These are phyloP conservation scores for Pyrgus malvae DNA, from an alignment of 2,888 invertebrate genomes.

Conservation along the genomic window DNA sequence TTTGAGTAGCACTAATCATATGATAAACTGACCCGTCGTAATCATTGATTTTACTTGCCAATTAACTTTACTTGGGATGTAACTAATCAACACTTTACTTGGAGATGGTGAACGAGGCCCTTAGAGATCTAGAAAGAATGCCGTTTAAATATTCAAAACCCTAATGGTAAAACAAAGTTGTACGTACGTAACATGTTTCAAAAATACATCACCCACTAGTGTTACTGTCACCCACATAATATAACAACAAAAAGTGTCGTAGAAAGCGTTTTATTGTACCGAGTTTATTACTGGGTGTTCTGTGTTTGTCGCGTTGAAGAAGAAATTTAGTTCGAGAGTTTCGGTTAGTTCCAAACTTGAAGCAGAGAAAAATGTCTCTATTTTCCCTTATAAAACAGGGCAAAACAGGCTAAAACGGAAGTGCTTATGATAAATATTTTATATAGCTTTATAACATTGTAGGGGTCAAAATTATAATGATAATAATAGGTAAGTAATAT, in stretches of 20 bases:
- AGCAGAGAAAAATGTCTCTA: slow-evolving; percentile 19
- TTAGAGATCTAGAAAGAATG: no score
- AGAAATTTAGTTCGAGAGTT: slow-evolving; percentile 28
- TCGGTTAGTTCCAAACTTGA: slow-evolving; percentile 25
- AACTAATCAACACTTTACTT: no score
- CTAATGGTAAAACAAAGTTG: neutral
- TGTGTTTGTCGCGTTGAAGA: slow-evolving; percentile 24
- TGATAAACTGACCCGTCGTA: no score
- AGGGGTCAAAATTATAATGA: no score
- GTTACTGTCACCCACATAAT: slow-evolving; percentile 9
- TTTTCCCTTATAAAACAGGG: slow-evolving; percentile 14
- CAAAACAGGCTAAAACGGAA: slow-evolving; percentile 11
- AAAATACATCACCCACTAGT: neutral
- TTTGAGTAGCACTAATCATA: no score
- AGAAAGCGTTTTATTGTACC: slow-evolving; percentile 24
- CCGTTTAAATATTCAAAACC: neutral
- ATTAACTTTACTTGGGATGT: no score
- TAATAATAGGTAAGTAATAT: no score
- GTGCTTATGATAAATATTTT: neutral
- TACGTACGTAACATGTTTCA: neutral
- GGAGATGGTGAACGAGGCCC: no score
- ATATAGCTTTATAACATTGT: neutral
- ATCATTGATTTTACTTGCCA: no score
- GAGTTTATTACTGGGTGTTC: slow-evolving; percentile 23
- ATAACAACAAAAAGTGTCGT: slow-evolving; percentile 21